phyloP scores from a whole-genome alignment of 2,797 vertebrate species.

The Calcarius lapponicus region DNA sequence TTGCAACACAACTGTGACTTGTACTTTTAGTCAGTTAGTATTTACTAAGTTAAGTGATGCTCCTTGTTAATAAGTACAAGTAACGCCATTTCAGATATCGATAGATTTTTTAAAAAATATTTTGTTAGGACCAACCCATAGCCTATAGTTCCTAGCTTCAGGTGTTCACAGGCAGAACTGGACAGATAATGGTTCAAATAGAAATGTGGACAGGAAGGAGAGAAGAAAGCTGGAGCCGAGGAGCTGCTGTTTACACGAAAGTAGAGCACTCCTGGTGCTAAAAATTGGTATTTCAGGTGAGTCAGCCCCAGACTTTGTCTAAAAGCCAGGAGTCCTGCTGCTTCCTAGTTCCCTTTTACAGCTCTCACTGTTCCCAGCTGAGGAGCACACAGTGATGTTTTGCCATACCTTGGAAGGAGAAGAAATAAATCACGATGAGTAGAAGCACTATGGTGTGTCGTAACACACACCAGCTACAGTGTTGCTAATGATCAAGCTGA shows the following conservation, averaged over 20 bases:
- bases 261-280: neutral
- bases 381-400: neutral
- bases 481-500: constrained; percentile 18
- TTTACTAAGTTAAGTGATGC: neutral
- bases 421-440: constrained; percentile 37
- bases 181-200: neutral
- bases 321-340: constrained; percentile 5
- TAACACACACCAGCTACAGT: neutral
- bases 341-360: neutral
- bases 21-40: neutral
- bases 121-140: neutral
- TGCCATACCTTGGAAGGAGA: neutral
- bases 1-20: neutral
- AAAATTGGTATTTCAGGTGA: constrained; percentile 5
- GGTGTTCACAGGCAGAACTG: neutral
- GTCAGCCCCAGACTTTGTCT: neutral
- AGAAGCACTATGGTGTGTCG: neutral
- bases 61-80: neutral
- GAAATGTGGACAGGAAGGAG: neutral
- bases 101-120: neutral
- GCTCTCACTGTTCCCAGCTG: neutral
- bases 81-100: neutral
- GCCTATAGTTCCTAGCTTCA: neutral
- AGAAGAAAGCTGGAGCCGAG: neutral
- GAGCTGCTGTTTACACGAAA: neutral